Percentiles rank a stretch among this genome's conserved stretches.
Evolutionary conservation across 1,140 invertebrate species (phyloP).

Genomic region (Zaprionus vittiger): DNA sequence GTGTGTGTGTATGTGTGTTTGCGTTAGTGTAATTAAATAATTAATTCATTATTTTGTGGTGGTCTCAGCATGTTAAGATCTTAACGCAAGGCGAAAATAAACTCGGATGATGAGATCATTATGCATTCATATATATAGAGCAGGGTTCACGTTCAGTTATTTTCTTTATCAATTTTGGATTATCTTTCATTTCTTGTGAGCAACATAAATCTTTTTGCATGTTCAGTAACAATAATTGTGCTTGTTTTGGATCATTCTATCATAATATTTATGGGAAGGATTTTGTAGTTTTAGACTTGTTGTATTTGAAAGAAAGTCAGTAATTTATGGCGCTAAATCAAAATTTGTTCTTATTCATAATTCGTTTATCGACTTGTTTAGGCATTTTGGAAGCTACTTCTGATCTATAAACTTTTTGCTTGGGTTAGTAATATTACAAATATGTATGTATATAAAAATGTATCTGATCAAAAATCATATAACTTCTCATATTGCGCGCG

Average conservation of each 20-base stretch:
- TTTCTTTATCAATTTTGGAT: not conserved
- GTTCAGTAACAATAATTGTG: conserved; percentile 31
- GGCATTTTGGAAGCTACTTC: conserved; percentile 31
- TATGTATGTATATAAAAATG: conserved; percentile 34
- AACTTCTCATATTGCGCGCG: conserved; percentile 6
- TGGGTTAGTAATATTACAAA: conserved; percentile 47
- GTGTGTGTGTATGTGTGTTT: conserved; percentile 15
- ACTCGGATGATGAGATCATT: conserved; percentile 84
- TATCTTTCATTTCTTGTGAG: conserved; percentile 29
- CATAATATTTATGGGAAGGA: conserved; percentile 5
- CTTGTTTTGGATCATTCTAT: conserved; percentile 20
- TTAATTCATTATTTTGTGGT: conserved; percentile 52
- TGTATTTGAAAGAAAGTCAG: conserved; percentile 61
- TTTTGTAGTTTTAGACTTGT: conserved; percentile 30
- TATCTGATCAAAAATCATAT: conserved; percentile 3
- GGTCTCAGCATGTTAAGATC: conserved; percentile 55
- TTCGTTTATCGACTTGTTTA: conserved; percentile 12
- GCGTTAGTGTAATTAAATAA: conserved; percentile 27
- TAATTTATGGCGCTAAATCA: conserved; percentile 67
- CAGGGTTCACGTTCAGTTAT: conserved; percentile 37
- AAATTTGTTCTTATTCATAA: conserved; percentile 43
- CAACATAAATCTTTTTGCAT: conserved; percentile 46
- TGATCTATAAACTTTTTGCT: conserved; percentile 30
- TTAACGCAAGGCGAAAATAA: conserved; percentile 83
- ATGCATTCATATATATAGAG: conserved; percentile 59